Conservation (phyloP, 2,797 vertebrate species). For the Distichodus sexfasciatus region DNA sequence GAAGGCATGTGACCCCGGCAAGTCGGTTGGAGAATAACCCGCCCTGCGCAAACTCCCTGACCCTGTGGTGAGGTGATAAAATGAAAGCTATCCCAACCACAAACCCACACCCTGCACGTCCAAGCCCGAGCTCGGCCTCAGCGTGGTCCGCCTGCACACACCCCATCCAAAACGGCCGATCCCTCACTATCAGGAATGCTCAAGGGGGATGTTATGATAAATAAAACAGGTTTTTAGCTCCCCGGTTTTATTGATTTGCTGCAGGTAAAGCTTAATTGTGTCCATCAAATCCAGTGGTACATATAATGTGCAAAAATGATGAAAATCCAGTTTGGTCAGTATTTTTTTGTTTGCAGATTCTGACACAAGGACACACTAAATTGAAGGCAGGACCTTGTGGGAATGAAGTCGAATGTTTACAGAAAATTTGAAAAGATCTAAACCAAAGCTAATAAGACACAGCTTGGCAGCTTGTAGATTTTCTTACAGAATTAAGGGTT, state of each 20-base stretch:
- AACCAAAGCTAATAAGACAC: background rate
- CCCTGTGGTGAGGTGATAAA: conserved; percentile 25
- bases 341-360: background rate
- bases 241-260: conserved; percentile 29
- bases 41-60: conserved; percentile 2
- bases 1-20: background rate
- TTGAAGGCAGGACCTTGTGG: background rate
- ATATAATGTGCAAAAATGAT: background rate
- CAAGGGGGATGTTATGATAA: conserved; percentile 3
- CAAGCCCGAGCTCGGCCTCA: background rate
- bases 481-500: conserved; percentile 46
- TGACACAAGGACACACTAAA: background rate
- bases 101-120: background rate
- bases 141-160: background rate
- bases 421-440: background rate
- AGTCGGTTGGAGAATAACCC: background rate
- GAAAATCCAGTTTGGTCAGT: background rate
- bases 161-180: background rate
- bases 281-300: conserved; percentile 17
- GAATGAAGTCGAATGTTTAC: background rate
- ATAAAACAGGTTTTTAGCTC: conserved; percentile 37
- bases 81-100: conserved; percentile 26
- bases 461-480: background rate
- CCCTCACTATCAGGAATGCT: conserved; percentile 39
- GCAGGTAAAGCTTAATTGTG: conserved; percentile 31